Base-by-base conservation (phyloP, 2,888 invertebrate species). In the Oscheius myriophilus region DNA sequence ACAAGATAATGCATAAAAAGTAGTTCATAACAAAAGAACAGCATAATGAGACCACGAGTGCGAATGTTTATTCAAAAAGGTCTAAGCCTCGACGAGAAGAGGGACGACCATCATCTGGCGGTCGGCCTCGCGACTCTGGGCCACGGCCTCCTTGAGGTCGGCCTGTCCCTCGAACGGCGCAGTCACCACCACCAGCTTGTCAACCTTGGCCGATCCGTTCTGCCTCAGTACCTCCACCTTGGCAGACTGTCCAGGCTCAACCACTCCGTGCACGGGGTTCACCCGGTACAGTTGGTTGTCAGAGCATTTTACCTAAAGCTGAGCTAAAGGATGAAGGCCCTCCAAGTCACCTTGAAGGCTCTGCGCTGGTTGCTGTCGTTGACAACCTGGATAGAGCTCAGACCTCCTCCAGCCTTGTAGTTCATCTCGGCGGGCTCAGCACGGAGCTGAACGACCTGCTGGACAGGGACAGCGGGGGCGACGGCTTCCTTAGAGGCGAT, bases 201-300 rank as follows among this genome's bases (percentile, higher is more conserved):
- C 67, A 16, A 53, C 52, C 62, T 67, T 67, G 61, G 61, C 46
- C 16, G 53, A n/a, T 4, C 67, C 67, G 18, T 54, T 59, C 45
- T 69, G 46, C 14, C 69, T 49, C 25, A 63, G 51, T 12, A 69
- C 63, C 16, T 69, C 63, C 14, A 69, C 54, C 41, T 46, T 55
- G 55, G 23, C 42, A 16, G 11, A 9, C 45, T 54, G 14, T 9
- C 54, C 45, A 3, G 67, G 43, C 21, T 67, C 54, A 61, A 67
- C 54, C 16, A 67, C 4, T 23, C 61, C 67, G 45, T 21, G 62
- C 41, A 67, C 67, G 53, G 67, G 67, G 25, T 23, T 25, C 45
- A 67, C 62, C 18, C 61, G 59, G 54, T 61, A 67, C 25, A 67
- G 33, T 26, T 53, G 59, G 25, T 67, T 67, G 57, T 67, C 67